Conservation (phyloP, 2,113 vertebrate genomes). For the Gymnocephalus cernua region DNA sequence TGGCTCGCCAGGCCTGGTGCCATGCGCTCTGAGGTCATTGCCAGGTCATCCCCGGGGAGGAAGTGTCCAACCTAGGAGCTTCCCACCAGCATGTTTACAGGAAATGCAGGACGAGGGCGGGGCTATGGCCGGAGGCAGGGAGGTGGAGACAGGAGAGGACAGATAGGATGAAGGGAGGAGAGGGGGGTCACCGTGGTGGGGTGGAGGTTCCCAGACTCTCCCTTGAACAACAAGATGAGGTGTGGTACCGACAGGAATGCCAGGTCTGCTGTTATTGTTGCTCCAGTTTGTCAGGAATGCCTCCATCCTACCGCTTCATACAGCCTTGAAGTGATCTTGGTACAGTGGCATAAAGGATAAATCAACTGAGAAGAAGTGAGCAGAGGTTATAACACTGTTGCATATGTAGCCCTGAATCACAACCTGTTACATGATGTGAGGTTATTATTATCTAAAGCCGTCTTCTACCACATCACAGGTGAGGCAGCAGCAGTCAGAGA, state of each 20-base stretch:
- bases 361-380: constrained; percentile 17
- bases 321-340: not conserved
- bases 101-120: constrained; percentile 91
- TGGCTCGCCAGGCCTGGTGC: constrained; percentile 78
- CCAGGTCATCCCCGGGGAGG: constrained; percentile 91
- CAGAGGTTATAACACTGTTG: not conserved
- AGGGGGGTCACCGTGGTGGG: constrained; percentile 61
- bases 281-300: constrained; percentile 23
- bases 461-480: constrained; percentile 15
- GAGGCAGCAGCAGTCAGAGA: constrained; percentile 20
- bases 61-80: constrained; percentile 84
- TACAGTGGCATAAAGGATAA: not conserved
- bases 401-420: not conserved
- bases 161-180: constrained; percentile 69
- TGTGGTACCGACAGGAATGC: constrained; percentile 77
- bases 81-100: constrained; percentile 91
- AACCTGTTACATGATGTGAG: not conserved
- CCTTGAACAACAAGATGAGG: constrained; percentile 79
- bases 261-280: constrained; percentile 71
- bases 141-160: constrained; percentile 60
- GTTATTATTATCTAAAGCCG: not conserved
- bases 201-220: constrained; percentile 75
- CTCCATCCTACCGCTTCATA: not conserved
- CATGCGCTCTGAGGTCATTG: constrained; percentile 86
- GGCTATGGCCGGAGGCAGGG: constrained; percentile 54